Percentiles rank a stretch among this genome's conserved stretches.
Evolutionary conservation across 2,797 vertebrate species (phyloP).

Genomic region (Cynopterus sphinx): DNA sequence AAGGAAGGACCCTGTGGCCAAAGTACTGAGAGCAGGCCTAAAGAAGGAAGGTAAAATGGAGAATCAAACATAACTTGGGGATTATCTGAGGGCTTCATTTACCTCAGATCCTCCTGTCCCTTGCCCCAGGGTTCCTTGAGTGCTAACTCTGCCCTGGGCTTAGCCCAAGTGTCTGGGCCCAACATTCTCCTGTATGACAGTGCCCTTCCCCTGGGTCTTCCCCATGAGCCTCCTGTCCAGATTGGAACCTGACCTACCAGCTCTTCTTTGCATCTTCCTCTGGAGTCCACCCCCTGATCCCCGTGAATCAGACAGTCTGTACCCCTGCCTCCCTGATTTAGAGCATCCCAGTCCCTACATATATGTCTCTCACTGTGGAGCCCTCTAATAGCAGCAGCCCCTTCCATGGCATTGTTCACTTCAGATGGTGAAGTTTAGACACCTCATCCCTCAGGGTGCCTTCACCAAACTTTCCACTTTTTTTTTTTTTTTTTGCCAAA

Average conservation of each 20-base stretch:
- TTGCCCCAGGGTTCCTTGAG: not conserved
- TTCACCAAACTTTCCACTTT: not conserved
- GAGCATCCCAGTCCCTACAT: not conserved
- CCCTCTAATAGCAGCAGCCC: not conserved
- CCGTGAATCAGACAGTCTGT: not conserved
- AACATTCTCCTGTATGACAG: not conserved
- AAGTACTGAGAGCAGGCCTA: not conserved
- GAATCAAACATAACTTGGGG: not conserved
- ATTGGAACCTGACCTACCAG: not conserved
- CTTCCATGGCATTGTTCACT: not conserved
- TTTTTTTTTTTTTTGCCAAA: not conserved
- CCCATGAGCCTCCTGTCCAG: not conserved
- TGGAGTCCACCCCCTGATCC: not conserved
- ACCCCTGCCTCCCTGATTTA: not conserved
- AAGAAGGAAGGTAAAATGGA: not conserved
- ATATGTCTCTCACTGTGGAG: not conserved
- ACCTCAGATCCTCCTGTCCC: not conserved
- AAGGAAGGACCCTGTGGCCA: not conserved
- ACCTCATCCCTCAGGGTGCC: not conserved
- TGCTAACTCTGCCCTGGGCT: not conserved
- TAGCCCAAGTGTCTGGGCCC: not conserved
- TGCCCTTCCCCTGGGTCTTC: not conserved
- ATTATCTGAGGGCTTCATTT: not conserved
- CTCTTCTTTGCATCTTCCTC: not conserved
- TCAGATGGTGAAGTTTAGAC: not conserved